Percentiles rank a stretch among this genome's conserved stretches.
phyloP scores from a whole-genome alignment of 2,113 vertebrate species.

The Muntiacus reevesi region DNA sequence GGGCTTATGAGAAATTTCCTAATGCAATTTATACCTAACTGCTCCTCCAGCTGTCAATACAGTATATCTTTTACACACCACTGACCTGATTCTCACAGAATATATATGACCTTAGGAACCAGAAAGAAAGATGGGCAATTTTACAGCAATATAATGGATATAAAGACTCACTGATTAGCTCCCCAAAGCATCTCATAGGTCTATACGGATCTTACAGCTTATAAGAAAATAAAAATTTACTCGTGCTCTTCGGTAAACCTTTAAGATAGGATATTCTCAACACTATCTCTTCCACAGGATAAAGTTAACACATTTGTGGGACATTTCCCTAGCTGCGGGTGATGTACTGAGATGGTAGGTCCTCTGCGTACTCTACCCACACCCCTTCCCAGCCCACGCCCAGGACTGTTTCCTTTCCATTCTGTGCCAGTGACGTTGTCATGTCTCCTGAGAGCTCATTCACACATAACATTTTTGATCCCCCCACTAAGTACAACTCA shows the following conservation, averaged over 20 bases:
- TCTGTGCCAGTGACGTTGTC: neutral
- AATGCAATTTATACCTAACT: neutral
- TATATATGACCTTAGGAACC: neutral
- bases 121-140: neutral
- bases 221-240: neutral
- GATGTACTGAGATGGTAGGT: neutral
- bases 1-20: neutral
- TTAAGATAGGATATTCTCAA: neutral
- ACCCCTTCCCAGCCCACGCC: too few species aligned
- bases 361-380: neutral
- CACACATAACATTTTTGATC: neutral
- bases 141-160: neutral
- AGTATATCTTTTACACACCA: neutral
- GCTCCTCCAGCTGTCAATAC: neutral
- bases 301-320: neutral
- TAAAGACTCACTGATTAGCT: neutral
- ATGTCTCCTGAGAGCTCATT: neutral
- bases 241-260: neutral
- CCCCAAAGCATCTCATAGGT: neutral
- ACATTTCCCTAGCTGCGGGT: neutral
- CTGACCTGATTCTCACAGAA: neutral
- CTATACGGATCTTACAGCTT: neutral
- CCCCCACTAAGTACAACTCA: neutral
- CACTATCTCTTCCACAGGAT: neutral
- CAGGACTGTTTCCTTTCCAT: neutral